These are phyloP conservation scores for Volucella bombylans DNA, from an alignment of 2,888 invertebrate genomes.

Conservation along the genomic window DNA sequence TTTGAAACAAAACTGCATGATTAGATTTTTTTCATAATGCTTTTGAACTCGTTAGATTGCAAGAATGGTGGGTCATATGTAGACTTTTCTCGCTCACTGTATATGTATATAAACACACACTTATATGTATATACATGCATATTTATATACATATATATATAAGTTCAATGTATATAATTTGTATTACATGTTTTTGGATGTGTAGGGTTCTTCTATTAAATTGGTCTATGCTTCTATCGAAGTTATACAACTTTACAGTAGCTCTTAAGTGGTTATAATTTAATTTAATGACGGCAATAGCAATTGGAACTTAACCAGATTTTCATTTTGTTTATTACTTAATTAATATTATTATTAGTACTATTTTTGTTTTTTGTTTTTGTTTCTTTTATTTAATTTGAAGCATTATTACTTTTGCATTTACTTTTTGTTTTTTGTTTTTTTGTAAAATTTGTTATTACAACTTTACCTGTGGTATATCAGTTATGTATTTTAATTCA, in stretches of 20 bases:
- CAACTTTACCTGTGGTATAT: conserved; percentile 45
- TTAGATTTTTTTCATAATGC: too few relatives aligned
- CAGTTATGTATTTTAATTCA: conserved; percentile 40
- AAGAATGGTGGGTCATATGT: too few relatives aligned
- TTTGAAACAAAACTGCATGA: too few relatives aligned
- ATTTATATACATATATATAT: conserved; percentile 6
- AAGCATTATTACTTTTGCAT: conserved; percentile 47
- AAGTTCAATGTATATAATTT: too few relatives aligned
- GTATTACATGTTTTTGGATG: not conserved
- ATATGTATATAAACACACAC: not conserved
- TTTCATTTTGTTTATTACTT: conserved; percentile 6
- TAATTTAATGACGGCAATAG: conserved; percentile 62
- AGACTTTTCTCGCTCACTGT: too few relatives aligned
- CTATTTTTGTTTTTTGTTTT: not conserved
- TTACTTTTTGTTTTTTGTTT: too few relatives aligned
- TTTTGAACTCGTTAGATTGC: too few relatives aligned
- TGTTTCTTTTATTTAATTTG: conserved; percentile 24
- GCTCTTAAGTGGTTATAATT: conserved; percentile 68
- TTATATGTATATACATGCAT: conserved; percentile 15
- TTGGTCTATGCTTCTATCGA: conserved; percentile 72
- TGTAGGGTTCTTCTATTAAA: conserved; percentile 65
- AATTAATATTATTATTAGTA: conserved; percentile 29
- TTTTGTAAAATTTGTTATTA: conserved; percentile 45
- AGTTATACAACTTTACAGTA: conserved; percentile 69
- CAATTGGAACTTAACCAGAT: conserved; percentile 43